Evolutionary conservation across 1,140 invertebrate genomes (phyloP), one percentile per base, ranked within the genome.

Genomic region (Cherax destructor): DNA sequence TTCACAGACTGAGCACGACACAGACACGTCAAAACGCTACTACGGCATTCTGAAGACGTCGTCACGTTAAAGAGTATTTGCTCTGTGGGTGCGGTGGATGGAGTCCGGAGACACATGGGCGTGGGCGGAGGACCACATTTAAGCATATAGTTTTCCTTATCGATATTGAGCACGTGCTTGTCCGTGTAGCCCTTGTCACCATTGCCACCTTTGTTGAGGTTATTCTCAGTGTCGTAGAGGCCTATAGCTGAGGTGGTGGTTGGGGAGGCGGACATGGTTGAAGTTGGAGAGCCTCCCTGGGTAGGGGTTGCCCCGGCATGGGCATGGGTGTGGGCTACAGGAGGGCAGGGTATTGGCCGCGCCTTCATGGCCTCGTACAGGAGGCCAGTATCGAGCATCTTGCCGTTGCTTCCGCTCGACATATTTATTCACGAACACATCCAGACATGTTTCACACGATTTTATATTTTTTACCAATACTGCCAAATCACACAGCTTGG

Each of bases 131-230:
- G n/a, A 52, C 85, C 86, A 91, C 92, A 87, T 65, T 90, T 93
- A 81, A 96, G 94, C 96, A 96, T 96, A 94, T 96, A 96, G 94
- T 96, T 96, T 92, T 96, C 95, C 78, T 95, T 94, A 94, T 96
- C 96, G 77, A 96, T 95, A 92, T 95, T 95, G 86, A 95, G 83
- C 88, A 91, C 88, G 77, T 92, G 86, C 84, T 92, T 88, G 83
- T 85, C 79, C 77, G 83, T 84, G 59, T 92, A 85, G 13, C 91
- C 79, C 81, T 85, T 84, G 72, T 92, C 91, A 21, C 81, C 56
- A 59, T 81, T 79, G 72, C 86, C 72, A n/a, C 86, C 80, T 74
- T 88, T 88, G 56, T 83, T 85, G 13, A 88, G 80, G 74, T 88
- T 88, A 56, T 84, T 88, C 80, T 85, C 86, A 9, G 86, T 61